phyloP scores from a whole-genome alignment of 2,113 vertebrate species.

The Cyprinodon variegatus region DNA sequence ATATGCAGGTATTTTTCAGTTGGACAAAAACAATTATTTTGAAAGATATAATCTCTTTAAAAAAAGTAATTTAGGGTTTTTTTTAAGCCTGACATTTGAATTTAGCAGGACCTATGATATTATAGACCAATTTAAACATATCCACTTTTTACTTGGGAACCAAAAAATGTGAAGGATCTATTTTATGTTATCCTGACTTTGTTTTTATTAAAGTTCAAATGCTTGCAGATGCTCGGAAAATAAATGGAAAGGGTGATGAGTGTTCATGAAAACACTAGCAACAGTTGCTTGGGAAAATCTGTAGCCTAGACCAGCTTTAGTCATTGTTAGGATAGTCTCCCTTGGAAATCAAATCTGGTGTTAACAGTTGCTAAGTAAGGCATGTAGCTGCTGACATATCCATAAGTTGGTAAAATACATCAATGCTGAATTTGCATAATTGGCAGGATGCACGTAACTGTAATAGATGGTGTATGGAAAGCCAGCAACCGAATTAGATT shows the following conservation, averaged over 20 bases:
- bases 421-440: too few relatives aligned
- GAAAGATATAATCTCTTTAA: background rate
- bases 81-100: background rate
- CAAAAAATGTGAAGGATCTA: background rate
- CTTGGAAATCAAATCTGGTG: background rate
- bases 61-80: background rate
- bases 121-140: too few relatives aligned
- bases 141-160: background rate
- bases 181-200: background rate
- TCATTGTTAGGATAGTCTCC: background rate
- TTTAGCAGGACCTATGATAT: background rate
- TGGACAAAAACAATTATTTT: background rate
- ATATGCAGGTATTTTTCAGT: background rate
- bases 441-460: too few relatives aligned
- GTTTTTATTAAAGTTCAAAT: too few relatives aligned
- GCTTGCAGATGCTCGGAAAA: too few relatives aligned
- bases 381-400: too few relatives aligned
- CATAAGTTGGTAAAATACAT: too few relatives aligned
- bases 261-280: background rate
- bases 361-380: background rate
- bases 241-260: too few relatives aligned
- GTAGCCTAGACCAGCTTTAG: background rate
- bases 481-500: too few relatives aligned
- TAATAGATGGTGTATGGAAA: too few relatives aligned
- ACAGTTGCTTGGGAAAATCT: background rate